Evolutionary conservation across 92 coral and sea anemone genomes (phyloP).

Genomic region (Zoanthus gigantus): DNA sequence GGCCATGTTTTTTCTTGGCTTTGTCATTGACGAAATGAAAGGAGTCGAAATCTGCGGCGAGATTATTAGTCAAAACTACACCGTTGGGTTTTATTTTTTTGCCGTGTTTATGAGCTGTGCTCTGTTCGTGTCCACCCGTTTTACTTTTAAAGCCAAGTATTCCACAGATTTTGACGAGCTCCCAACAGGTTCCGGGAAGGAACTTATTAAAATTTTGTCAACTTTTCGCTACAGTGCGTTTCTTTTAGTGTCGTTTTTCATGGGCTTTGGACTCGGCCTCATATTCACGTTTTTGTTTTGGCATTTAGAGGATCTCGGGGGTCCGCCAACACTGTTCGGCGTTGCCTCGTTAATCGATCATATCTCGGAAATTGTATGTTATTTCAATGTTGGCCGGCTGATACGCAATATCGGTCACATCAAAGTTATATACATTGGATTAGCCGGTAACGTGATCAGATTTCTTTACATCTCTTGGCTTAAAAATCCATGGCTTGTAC

Average conservation of each 20-base stretch:
- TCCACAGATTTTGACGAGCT: slow-evolving; percentile 47
- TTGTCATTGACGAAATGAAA: slow-evolving; percentile 90
- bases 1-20: slow-evolving; percentile 95
- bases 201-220: slow-evolving; percentile 76
- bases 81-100: slow-evolving; percentile 95
- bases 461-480: slow-evolving; percentile 93
- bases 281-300: slow-evolving; percentile 96
- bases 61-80: slow-evolving; percentile 96
- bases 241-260: slow-evolving; percentile 89
- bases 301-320: slow-evolving; percentile 99
- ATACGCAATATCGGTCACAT: slow-evolving; percentile 88
- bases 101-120: slow-evolving; percentile 96
- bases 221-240: slow-evolving; percentile 86
- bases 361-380: slow-evolving; percentile 93
- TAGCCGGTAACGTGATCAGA: slow-evolving; percentile 85
- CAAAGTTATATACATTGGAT: slow-evolving; percentile 91
- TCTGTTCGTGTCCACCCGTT: slow-evolving; percentile 95
- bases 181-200: slow-evolving; percentile 56
- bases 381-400: slow-evolving; percentile 93
- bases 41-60: slow-evolving; percentile 99
- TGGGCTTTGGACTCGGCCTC: slow-evolving; percentile 96
- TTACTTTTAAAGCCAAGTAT: slow-evolving; percentile 78
- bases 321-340: slow-evolving; percentile 99
- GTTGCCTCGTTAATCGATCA: slow-evolving; percentile 99
- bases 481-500: slow-evolving; percentile 93